These are phyloP conservation scores for Mormyrops attenuatus DNA, from an alignment of 2,797 vertebrate genomes.

Conservation along the genomic window DNA sequence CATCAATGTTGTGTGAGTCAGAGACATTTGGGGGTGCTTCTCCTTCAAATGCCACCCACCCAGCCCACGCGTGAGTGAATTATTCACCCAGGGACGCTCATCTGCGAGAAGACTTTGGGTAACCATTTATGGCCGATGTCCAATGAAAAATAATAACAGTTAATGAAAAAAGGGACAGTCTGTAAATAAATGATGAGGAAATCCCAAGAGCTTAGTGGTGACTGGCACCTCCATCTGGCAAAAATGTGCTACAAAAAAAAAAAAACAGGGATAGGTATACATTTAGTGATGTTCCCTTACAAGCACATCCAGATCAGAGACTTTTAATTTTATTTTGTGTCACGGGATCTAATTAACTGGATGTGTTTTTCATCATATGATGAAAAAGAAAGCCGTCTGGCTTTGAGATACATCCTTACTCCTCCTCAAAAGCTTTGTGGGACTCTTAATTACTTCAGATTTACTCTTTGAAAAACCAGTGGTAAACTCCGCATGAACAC, in stretches of 20 bases:
- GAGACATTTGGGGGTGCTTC: not conserved
- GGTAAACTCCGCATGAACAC: not conserved
- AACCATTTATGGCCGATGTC: conserved; percentile 82
- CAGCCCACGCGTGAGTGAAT: conserved; percentile 37
- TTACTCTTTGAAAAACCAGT: not conserved
- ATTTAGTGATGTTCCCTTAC: not conserved
- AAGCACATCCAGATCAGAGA: not conserved
- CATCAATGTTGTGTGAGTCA: conserved; percentile 14
- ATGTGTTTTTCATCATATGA: not conserved
- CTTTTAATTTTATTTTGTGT: not conserved
- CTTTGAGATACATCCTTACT: not conserved
- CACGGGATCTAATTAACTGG: not conserved
- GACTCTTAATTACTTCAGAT: not conserved
- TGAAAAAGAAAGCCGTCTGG: not conserved
- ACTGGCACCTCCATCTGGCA: conserved; percentile 11
- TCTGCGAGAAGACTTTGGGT: conserved; percentile 82
- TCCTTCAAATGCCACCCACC: conserved; percentile 31
- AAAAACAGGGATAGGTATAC: not conserved
- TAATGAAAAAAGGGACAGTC: conserved; percentile 36
- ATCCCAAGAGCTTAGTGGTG: conserved; percentile 26
- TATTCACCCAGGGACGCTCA: conserved; percentile 63
- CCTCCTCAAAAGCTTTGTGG: not conserved
- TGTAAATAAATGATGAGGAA: conserved; percentile 51
- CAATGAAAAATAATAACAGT: conserved; percentile 53
- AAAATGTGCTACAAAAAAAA: not conserved